Percentiles rank a stretch among this genome's conserved stretches.
Conservation (phyloP, 2,888 invertebrate species). For the Nudaria mundana region DNA sequence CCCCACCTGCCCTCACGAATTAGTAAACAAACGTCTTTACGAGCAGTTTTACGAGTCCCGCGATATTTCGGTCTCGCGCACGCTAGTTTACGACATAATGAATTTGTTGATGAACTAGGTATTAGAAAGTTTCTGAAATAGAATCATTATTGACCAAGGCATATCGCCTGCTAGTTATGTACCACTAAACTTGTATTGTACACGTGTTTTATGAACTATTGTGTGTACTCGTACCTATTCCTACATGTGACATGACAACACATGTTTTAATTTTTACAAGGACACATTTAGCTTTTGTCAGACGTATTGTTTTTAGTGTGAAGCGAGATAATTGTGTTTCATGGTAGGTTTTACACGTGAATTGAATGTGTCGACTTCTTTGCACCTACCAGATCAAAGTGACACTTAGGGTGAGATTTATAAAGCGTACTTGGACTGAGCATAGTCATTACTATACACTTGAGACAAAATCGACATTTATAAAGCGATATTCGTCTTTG, state of each 20-base stretch:
- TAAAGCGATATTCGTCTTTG: no score
- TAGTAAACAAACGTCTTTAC: conserved; percentile 82
- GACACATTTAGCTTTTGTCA: not conserved
- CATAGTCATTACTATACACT: no score
- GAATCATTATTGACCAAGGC: conserved; percentile 66
- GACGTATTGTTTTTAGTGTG: not conserved
- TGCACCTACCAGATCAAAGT: no score
- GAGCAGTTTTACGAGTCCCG: conserved; percentile 77
- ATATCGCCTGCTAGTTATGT: conserved; percentile 34
- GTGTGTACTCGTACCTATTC: no score
- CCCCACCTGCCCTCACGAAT: conserved; percentile 79
- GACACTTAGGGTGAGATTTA: no score
- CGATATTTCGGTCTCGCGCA: conserved; percentile 79
- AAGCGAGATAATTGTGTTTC: not conserved
- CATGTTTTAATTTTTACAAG: conserved; percentile 5
- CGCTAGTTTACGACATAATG: conserved; percentile 80
- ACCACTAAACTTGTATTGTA: conserved; percentile 13
- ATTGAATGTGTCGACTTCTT: no score
- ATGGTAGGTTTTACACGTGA: not conserved
- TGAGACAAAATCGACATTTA: no score
- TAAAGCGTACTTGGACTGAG: no score
- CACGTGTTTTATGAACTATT: conserved; percentile 38
- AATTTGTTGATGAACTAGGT: conserved; percentile 81
- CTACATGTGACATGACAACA: conserved; percentile 23
- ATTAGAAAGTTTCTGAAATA: conserved; percentile 80